Evolutionary conservation across 2,797 vertebrate genomes (phyloP), one percentile per base, ranked within the genome.

Genomic region (Micropoecilia bifurca): DNA sequence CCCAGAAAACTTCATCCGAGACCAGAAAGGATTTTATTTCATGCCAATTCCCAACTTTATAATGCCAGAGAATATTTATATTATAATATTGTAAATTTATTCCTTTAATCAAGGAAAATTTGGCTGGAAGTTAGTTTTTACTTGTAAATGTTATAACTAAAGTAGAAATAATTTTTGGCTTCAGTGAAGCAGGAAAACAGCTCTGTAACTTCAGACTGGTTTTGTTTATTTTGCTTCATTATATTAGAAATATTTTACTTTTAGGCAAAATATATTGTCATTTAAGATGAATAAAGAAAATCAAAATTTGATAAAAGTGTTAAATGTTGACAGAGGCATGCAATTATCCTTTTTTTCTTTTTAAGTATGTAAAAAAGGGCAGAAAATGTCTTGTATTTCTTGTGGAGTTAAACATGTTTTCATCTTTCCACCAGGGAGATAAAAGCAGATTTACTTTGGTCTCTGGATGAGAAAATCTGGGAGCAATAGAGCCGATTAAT

Each of bases 401-500:
- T 61, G 57, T 16, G 13, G 1, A 61, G 28, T 78, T n/a, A 13
- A 46, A 66, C 0, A 33, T 39, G 1, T 28, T 71, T 16, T 18
- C 1, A 10, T 53, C 5, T 2, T 16, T 76, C 25, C 41, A 9
- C 30, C 10, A 25, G 16, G 33, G 25, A 1, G 16, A 2, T 41
- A 47, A 72, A 10, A 77, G 22, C 61, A 46, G 18, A 74, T 43
- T 33, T 5, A 1, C 55, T 41, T 53, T 3, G 43, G 18, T 20
- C 3, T 46, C 47, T 71, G 47, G n/a, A 10, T n/a, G 30, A 8
- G 47, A 46, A 74, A 59, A 47, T 55, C 48, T 20, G 43, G 57
- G 8, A 39, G 18, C 14, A n/a, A 47, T 13, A 22, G 41, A 66
- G 33, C 25, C 20, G 66, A 86, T 89, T 85, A 77, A 89, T 84